Conservation (phyloP, 1,140 invertebrate species). For the Patella vulgata region DNA sequence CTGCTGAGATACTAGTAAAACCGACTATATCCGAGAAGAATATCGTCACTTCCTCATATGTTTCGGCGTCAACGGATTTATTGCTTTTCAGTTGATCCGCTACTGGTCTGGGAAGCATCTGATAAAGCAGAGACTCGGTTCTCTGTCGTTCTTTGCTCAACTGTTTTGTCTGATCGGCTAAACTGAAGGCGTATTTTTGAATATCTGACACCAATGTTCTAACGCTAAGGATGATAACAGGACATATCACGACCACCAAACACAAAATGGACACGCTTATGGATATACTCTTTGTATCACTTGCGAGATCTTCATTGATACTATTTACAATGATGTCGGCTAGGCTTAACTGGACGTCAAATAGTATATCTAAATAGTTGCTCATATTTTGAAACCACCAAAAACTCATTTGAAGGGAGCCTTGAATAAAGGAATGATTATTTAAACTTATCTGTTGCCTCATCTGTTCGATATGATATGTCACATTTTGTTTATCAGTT, state of each 20-base stretch:
- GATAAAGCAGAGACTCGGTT: slow-evolving; percentile 62
- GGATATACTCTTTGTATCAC: slow-evolving; percentile 29
- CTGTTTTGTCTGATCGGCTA: slow-evolving; percentile 63
- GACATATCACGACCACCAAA: slow-evolving; percentile 52
- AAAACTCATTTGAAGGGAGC: slow-evolving; percentile 24
- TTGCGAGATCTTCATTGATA: slow-evolving; percentile 9
- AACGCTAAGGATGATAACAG: slow-evolving; percentile 54
- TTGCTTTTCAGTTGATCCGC: slow-evolving; percentile 67
- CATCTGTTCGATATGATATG: slow-evolving; percentile 19
- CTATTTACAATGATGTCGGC: slow-evolving; percentile 29
- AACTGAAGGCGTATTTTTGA: slow-evolving; percentile 59
- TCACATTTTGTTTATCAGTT: slow-evolving; percentile 9
- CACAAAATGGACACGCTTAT: slow-evolving; percentile 35
- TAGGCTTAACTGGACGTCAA: slow-evolving; percentile 48
- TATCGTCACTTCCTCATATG: slow-evolving; percentile 66
- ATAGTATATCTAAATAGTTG: slow-evolving; percentile 49
- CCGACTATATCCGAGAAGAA: slow-evolving; percentile 84
- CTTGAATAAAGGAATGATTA: background rate
- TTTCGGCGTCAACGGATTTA: slow-evolving; percentile 63
- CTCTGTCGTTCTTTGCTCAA: slow-evolving; percentile 58
- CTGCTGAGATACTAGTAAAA: slow-evolving; percentile 80
- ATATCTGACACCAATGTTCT: slow-evolving; percentile 53
- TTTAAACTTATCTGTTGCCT: slow-evolving; percentile 27
- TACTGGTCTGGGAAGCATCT: slow-evolving; percentile 71
- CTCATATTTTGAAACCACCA: slow-evolving; percentile 58